These are phyloP conservation scores for Cordilura impudica DNA, from an alignment of 2,888 invertebrate genomes.

Conservation along the genomic window DNA sequence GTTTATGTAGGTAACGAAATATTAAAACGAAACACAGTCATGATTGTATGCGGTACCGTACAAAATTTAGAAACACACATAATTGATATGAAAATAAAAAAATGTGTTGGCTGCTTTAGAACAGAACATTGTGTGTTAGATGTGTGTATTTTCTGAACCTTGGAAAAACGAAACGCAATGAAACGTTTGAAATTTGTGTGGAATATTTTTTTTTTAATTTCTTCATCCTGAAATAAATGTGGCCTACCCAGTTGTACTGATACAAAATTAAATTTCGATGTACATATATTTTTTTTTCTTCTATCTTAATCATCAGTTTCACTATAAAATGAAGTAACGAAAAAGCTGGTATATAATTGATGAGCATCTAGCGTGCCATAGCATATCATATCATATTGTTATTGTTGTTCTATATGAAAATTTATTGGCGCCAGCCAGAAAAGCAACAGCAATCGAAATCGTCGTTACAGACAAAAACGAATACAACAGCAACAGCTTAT, in stretches of 20 bases:
- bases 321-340: background rate
- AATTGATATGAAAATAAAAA: no score
- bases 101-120: no score
- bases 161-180: no score
- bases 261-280: background rate
- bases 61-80: no score
- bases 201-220: no score
- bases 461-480: constrained; percentile 5
- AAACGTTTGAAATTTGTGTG: no score
- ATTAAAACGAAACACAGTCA: no score
- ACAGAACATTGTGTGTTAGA: no score
- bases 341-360: constrained; percentile 35
- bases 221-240: no score
- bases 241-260: background rate
- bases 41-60: no score
- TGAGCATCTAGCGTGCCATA: constrained; percentile 44
- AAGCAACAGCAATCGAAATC: constrained; percentile 36
- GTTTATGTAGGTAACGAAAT: no score
- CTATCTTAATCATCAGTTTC: background rate
- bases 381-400: constrained; percentile 28
- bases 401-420: constrained; percentile 20
- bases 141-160: no score
- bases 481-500: constrained; percentile 49
- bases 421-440: constrained; percentile 46
- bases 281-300: background rate